phyloP scores from a whole-genome alignment of 2,797 vertebrate genomes.

The Poeciliopsis paucimaculata region DNA sequence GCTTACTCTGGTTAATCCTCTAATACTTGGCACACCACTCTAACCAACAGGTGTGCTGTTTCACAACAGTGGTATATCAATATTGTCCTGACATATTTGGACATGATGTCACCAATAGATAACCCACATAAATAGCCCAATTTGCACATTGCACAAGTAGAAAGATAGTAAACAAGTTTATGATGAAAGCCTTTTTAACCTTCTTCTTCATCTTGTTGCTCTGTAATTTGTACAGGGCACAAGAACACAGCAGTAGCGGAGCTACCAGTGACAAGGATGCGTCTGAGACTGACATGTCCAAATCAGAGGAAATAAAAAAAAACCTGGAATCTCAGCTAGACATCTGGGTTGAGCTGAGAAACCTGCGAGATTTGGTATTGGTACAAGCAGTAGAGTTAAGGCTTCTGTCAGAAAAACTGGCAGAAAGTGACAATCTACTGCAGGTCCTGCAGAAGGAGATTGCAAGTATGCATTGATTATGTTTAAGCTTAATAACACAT shows the following conservation, averaged over 20 bases:
- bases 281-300: background rate
- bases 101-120: slow-evolving; percentile 28
- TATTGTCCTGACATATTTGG: slow-evolving; percentile 6
- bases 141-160: background rate
- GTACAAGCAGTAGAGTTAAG: slow-evolving; percentile 24
- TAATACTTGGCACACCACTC: background rate
- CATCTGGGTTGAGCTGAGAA: slow-evolving; percentile 38
- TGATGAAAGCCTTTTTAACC: slow-evolving; percentile 9
- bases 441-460: slow-evolving; percentile 34
- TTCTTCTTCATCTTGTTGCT: slow-evolving; percentile 14
- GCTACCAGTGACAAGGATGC: background rate
- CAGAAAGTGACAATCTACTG: slow-evolving; percentile 7
- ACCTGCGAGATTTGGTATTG: slow-evolving; percentile 37
- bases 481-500: background rate
- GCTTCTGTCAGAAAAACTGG: slow-evolving; percentile 24
- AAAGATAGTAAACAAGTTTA: background rate
- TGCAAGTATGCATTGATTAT: slow-evolving; percentile 11
- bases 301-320: background rate
- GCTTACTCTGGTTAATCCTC: background rate
- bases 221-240: slow-evolving; percentile 17
- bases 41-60: slow-evolving; percentile 42
- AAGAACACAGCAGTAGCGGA: background rate
- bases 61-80: slow-evolving; percentile 1
- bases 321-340: background rate
- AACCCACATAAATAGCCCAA: no score